These are phyloP conservation scores for Solenodon paradoxus DNA, from an alignment of 2,113 vertebrate genomes.

Conservation along the genomic window DNA sequence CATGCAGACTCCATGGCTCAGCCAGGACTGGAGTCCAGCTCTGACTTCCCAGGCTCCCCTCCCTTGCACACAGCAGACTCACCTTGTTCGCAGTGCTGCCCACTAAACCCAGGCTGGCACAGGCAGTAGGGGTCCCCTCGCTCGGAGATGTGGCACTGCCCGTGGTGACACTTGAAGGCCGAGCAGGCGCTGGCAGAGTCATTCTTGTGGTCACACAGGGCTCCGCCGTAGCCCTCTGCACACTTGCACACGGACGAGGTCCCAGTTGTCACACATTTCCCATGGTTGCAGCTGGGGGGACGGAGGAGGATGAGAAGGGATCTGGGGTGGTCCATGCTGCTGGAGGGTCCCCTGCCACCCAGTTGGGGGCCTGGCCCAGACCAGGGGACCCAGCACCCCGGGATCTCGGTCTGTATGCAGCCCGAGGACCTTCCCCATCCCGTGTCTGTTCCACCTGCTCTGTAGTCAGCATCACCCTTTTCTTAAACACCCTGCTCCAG, in stretches of 20 bases:
- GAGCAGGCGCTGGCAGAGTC: slow-evolving; percentile 88
- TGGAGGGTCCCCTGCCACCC: neutral
- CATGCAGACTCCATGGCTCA: neutral
- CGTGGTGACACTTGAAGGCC: slow-evolving; percentile 88
- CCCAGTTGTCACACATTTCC: slow-evolving; percentile 85
- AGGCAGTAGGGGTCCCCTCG: slow-evolving; percentile 88
- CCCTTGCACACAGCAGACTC: neutral
- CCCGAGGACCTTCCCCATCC: neutral
- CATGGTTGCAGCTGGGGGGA: slow-evolving; percentile 89
- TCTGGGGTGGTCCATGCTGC: neutral
- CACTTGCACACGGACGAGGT: slow-evolving; percentile 91
- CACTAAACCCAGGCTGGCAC: slow-evolving; percentile 88
- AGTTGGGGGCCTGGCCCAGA: neutral
- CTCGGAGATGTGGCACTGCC: slow-evolving; percentile 90
- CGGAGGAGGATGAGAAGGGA: slow-evolving; percentile 27
- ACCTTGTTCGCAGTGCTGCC: slow-evolving; percentile 92
- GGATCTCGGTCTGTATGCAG: no score
- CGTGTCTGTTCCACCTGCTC: no score
- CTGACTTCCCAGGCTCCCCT: no score
- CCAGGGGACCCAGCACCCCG: neutral
- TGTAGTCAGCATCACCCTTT: no score
- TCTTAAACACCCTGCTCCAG: neutral
- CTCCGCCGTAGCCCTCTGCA: slow-evolving; percentile 89
- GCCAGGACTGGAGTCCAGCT: neutral
- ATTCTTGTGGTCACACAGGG: slow-evolving; percentile 89